Evolutionary conservation across 2,888 invertebrate genomes (phyloP).

Genomic region (Drosophila longiperda): DNA sequence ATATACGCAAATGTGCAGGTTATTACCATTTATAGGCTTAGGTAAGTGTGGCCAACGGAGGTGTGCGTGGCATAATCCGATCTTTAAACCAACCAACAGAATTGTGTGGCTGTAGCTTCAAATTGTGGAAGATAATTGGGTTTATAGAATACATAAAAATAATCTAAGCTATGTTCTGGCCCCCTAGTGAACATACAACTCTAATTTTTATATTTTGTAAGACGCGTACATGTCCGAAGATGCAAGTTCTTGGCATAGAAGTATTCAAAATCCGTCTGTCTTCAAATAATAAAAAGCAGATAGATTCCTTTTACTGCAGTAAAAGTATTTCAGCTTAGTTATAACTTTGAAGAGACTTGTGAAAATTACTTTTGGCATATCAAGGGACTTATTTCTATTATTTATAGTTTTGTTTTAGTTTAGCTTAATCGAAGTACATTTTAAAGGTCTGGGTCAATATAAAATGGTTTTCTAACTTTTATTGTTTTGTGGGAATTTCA

Average conservation of each 20-base stretch:
- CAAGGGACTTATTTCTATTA: background rate
- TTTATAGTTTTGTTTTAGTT: background rate
- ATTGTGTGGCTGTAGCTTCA: too few relatives aligned
- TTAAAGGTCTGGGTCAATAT: background rate
- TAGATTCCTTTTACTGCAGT: background rate
- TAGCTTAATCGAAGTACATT: background rate
- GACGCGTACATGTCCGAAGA: too few relatives aligned
- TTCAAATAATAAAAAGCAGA: background rate
- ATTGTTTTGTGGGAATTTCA: background rate
- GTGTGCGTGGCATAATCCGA: too few relatives aligned
- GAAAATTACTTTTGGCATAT: background rate
- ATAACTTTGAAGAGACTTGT: background rate
- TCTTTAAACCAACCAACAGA: too few relatives aligned
- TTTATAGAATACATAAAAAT: too few relatives aligned
- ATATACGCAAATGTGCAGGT: too few relatives aligned
- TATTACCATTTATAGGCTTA: too few relatives aligned
- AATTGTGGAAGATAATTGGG: too few relatives aligned
- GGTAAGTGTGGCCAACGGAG: too few relatives aligned
- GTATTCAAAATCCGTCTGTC: background rate
- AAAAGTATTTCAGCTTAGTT: background rate
- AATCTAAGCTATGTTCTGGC: too few relatives aligned
- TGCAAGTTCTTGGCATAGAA: background rate
- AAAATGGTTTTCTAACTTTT: background rate
- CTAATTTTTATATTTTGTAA: too few relatives aligned
- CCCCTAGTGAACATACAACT: too few relatives aligned